Evolutionary conservation across 2,113 vertebrate genomes (phyloP).

Genomic region (Syngnathus floridae): DNA sequence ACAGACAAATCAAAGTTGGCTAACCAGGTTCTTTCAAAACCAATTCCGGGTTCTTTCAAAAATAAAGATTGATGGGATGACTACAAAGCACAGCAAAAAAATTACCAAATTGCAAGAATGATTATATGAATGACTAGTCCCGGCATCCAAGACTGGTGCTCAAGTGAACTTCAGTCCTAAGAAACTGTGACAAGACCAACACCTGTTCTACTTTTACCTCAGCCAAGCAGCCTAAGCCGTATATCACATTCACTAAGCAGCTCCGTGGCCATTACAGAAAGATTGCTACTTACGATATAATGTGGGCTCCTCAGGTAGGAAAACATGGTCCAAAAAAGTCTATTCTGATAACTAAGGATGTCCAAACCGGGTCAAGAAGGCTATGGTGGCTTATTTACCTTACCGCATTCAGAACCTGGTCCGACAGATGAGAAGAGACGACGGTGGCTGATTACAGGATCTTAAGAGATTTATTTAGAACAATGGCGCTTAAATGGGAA

Average conservation of each 20-base stretch:
- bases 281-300: slow-evolving; percentile 55
- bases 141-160: not conserved
- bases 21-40: not conserved
- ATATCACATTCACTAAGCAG: not conserved
- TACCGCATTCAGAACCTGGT: slow-evolving; percentile 12
- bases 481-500: slow-evolving; percentile 54
- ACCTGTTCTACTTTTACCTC: slow-evolving; percentile 35
- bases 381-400: slow-evolving; percentile 8
- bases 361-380: slow-evolving; percentile 4
- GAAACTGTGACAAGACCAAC: slow-evolving; percentile 10
- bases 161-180: not conserved
- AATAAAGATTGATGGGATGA: not conserved
- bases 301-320: slow-evolving; percentile 62
- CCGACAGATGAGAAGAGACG: slow-evolving; percentile 29
- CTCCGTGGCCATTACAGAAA: not conserved
- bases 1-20: not conserved
- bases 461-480: slow-evolving; percentile 64
- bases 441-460: slow-evolving; percentile 54
- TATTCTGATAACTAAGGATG: not conserved
- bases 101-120: not conserved
- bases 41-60: not conserved
- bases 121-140: not conserved
- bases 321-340: slow-evolving; percentile 47
- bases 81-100: not conserved
- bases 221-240: slow-evolving; percentile 42